Evolutionary conservation across 2,113 vertebrate genomes (phyloP).

Genomic region (Pelvicachromis taeniatus): DNA sequence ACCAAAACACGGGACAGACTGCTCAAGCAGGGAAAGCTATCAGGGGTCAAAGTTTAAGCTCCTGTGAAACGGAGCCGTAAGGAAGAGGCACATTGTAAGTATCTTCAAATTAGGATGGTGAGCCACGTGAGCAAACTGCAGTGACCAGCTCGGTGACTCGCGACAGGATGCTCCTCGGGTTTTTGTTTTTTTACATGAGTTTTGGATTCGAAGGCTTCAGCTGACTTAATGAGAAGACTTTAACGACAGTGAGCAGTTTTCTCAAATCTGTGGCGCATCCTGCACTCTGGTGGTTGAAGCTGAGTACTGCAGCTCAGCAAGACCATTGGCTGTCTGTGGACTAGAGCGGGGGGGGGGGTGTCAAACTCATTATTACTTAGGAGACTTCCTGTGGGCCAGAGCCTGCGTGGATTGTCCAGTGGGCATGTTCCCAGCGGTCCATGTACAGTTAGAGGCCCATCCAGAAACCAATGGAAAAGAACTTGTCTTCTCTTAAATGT

Average conservation of each 20-base stretch:
- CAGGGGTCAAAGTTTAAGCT: slow-evolving; percentile 47
- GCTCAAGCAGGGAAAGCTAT: background rate
- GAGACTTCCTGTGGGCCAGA: background rate
- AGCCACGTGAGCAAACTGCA: background rate
- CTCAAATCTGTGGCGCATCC: background rate
- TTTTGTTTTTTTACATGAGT: background rate
- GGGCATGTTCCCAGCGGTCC: background rate
- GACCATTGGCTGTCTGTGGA: background rate
- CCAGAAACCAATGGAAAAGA: fast-evolving
- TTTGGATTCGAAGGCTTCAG: background rate
- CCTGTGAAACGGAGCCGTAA: background rate
- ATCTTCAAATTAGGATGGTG: background rate
- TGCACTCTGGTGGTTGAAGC: slow-evolving; percentile 48
- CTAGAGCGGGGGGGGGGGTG: fast-evolving
- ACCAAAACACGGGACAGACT: background rate
- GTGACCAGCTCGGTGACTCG: background rate
- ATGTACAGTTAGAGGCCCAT: background rate
- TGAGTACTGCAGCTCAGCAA: slow-evolving; percentile 13
- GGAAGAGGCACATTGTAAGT: background rate
- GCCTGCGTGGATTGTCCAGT: fast-evolving
- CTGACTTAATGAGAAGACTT: background rate
- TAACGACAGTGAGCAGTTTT: background rate
- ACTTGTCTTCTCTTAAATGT: background rate
- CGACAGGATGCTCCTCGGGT: fast-evolving
- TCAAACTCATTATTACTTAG: background rate